A percentile compares a stretch with the other conserved stretches of the same genome.
These are phyloP conservation scores for Virgularia gustaviana DNA, from an alignment of 92 coral and sea anemone genomes.

Conservation along the genomic window DNA sequence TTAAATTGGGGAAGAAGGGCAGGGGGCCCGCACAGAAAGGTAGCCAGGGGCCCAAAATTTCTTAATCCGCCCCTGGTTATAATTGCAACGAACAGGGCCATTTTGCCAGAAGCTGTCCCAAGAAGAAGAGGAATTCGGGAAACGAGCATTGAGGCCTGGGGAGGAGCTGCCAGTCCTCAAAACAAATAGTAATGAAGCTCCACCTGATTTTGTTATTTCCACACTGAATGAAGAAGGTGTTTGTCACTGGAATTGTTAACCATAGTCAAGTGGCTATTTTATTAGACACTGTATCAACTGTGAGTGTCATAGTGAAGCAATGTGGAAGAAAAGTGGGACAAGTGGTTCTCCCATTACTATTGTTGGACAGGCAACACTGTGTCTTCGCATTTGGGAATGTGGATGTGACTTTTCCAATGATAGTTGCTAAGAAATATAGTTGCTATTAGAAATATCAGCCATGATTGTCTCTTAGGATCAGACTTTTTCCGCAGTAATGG, in stretches of 20 bases:
- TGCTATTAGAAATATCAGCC: slow-evolving; percentile 37
- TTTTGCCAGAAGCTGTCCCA: slow-evolving; percentile 46
- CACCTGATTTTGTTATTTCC: slow-evolving; percentile 26
- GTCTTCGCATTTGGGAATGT: slow-evolving; percentile 40
- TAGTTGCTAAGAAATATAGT: slow-evolving; percentile 39
- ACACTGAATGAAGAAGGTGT: slow-evolving; percentile 38
- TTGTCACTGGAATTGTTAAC: slow-evolving; percentile 35
- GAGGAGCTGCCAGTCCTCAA: slow-evolving; percentile 49
- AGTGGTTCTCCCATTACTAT: slow-evolving; percentile 36
- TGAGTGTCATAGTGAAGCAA: slow-evolving; percentile 32
- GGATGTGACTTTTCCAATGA: slow-evolving; percentile 21
- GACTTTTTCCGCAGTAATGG: slow-evolving; percentile 32
- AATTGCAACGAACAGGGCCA: slow-evolving; percentile 15
- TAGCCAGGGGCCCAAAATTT: too few relatives aligned
- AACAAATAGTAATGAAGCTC: slow-evolving; percentile 19
- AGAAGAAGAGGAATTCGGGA: slow-evolving; percentile 14
- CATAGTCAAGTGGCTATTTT: slow-evolving; percentile 38
- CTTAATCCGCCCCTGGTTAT: neutral
- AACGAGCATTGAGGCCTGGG: slow-evolving; percentile 37
- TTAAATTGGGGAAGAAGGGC: slow-evolving; percentile 2
- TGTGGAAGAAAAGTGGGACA: slow-evolving; percentile 47
- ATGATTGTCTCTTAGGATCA: slow-evolving; percentile 41
- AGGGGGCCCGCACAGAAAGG: too few relatives aligned
- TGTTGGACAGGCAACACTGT: slow-evolving; percentile 15
- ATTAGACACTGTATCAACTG: slow-evolving; percentile 46